These are phyloP conservation scores for Scolopax mira DNA, from an alignment of 2,113 vertebrate species.

Conservation along the genomic window DNA sequence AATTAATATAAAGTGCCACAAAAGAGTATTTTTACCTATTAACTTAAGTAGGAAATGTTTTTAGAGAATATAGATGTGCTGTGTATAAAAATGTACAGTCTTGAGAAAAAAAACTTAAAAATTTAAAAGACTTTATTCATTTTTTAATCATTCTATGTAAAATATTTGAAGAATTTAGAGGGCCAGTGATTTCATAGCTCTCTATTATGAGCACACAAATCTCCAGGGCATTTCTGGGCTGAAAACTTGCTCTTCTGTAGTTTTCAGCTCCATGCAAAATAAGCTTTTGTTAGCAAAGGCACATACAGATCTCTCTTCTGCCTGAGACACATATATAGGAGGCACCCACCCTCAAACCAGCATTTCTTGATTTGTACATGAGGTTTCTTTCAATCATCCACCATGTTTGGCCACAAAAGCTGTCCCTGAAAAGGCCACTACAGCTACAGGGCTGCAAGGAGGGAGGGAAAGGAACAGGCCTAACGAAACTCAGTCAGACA, in stretches of 20 bases:
- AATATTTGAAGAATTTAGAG: neutral
- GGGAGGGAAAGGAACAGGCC: neutral
- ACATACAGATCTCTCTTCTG: neutral
- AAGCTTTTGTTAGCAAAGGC: neutral
- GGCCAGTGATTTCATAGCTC: neutral
- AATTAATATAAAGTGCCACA: neutral
- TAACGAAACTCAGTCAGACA: neutral
- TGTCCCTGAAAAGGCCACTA: neutral
- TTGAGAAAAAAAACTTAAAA: neutral
- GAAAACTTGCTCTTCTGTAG: constrained; percentile 1
- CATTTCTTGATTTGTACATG: neutral
- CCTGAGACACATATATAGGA: neutral
- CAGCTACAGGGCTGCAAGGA: neutral
- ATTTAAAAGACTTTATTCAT: fast-evolving
- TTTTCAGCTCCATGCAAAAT: neutral
- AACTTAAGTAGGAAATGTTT: neutral
- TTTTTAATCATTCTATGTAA: neutral
- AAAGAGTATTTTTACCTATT: neutral
- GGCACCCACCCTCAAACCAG: neutral
- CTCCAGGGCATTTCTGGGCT: neutral
- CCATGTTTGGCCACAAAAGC: neutral
- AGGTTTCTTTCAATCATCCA: neutral
- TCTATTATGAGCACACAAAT: neutral
- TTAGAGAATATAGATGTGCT: neutral
- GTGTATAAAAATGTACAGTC: neutral